phyloP scores from a whole-genome alignment of 2,113 vertebrate species.

The Trichechus manatus region DNA sequence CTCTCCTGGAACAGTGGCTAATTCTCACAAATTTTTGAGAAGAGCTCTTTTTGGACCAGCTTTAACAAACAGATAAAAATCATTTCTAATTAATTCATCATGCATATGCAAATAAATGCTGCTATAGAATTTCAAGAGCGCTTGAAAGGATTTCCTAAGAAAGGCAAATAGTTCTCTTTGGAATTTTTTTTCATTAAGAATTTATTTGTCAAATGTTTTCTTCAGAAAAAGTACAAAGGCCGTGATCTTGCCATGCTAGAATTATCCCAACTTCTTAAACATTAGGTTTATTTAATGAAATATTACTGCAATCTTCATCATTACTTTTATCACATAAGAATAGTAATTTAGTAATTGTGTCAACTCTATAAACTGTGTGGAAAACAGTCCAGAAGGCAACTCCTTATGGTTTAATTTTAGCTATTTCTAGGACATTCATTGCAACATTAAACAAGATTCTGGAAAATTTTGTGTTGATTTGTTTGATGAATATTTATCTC shows the following conservation, averaged over 20 bases:
- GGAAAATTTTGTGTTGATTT: slow-evolving; percentile 23
- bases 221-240: slow-evolving; percentile 16
- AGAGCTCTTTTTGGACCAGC: slow-evolving; percentile 21
- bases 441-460: slow-evolving; percentile 54
- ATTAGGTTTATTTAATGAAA: slow-evolving; percentile 2
- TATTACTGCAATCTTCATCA: background rate
- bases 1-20: background rate
- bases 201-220: slow-evolving; percentile 56
- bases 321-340: slow-evolving; percentile 11
- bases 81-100: slow-evolving; percentile 45
- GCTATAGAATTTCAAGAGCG: background rate
- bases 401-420: slow-evolving; percentile 56
- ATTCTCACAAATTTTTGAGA: slow-evolving; percentile 12
- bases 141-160: background rate
- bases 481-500: background rate
- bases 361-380: background rate
- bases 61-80: slow-evolving; percentile 57
- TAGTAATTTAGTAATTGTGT: background rate
- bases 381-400: background rate
- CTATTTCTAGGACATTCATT: slow-evolving; percentile 57
- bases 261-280: slow-evolving; percentile 2
- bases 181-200: slow-evolving; percentile 12
- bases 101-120: slow-evolving; percentile 44
- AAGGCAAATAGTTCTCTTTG: background rate
- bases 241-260: background rate